Evolutionary conservation across 2,888 invertebrate genomes (phyloP).

Genomic region (Notodonta dromedarius): DNA sequence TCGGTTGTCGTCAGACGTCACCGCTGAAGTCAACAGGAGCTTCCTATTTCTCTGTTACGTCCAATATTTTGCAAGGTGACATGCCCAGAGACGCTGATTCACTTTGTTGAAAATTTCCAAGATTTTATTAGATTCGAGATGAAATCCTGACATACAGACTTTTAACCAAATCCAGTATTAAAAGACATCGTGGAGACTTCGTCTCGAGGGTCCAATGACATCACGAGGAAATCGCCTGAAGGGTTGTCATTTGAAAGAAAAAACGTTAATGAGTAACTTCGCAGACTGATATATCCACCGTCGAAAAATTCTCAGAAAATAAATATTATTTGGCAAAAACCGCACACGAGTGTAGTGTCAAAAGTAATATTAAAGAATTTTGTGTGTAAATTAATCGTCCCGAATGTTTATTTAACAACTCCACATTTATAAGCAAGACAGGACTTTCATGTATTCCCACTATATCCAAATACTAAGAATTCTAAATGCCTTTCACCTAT

Average conservation of each 20-base stretch:
- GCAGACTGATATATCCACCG: conserved; percentile 41
- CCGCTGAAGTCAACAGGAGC: conserved; percentile 7
- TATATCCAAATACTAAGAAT: background rate
- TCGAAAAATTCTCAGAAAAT: conserved; percentile 22
- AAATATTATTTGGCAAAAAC: conserved; percentile 15
- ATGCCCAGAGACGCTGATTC: conserved; percentile 27
- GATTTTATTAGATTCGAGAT: conserved; percentile 13
- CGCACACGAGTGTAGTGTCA: conserved; percentile 11
- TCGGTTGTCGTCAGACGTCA: conserved; percentile 18
- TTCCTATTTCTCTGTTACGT: conserved; percentile 12
- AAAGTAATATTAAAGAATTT: conserved; percentile 24
- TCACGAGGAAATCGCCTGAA: conserved; percentile 44
- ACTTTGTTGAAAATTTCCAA: conserved; percentile 17
- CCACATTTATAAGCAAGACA: background rate
- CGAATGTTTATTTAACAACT: background rate
- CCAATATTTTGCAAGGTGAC: conserved; percentile 21
- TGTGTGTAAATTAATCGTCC: conserved; percentile 10
- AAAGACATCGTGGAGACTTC: conserved; percentile 51
- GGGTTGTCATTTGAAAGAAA: conserved; percentile 40
- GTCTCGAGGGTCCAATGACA: conserved; percentile 54
- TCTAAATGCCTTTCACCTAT: background rate
- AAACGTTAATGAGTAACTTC: conserved; percentile 31
- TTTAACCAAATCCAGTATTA: conserved; percentile 28
- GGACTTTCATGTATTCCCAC: background rate
- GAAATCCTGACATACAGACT: conserved; percentile 16